Evolutionary conservation across 1,140 invertebrate genomes (phyloP).

Genomic region (Formica exsecta): DNA sequence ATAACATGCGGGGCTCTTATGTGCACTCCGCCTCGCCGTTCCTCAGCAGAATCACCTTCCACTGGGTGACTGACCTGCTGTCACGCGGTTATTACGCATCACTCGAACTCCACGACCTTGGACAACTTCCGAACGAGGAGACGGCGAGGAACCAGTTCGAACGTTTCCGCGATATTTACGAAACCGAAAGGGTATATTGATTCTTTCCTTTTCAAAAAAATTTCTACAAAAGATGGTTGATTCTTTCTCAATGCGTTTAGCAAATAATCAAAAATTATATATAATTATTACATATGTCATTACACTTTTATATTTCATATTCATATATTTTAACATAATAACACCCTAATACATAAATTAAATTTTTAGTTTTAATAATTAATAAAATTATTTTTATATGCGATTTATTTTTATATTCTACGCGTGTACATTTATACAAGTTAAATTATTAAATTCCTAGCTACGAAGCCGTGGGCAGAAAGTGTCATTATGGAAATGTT

Average conservation of each 20-base stretch:
- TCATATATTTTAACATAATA: no score
- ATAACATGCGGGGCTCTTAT: constrained; percentile 67
- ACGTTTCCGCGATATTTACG: constrained; percentile 87
- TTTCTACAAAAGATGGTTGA: neutral
- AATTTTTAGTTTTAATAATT: neutral
- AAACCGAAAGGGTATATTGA: constrained; percentile 84
- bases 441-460: constrained; percentile 16
- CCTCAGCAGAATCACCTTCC: constrained; percentile 89
- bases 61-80: constrained; percentile 91
- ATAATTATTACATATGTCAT: neutral
- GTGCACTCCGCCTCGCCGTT: constrained; percentile 72
- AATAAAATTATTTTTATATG: neutral
- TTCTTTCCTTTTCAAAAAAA: neutral
- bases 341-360: no score
- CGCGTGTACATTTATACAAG: neutral
- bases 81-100: constrained; percentile 89
- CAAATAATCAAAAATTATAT: neutral
- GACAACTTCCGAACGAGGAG: constrained; percentile 90
- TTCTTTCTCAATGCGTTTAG: neutral
- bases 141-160: constrained; percentile 86
- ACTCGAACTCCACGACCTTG: constrained; percentile 90
- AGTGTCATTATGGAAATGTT: constrained; percentile 89
- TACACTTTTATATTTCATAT: neutral
- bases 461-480: constrained; percentile 62
- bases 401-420: neutral